Conservation (phyloP, 2,888 invertebrate genomes). For the Caenorhabditis angaria region DNA sequence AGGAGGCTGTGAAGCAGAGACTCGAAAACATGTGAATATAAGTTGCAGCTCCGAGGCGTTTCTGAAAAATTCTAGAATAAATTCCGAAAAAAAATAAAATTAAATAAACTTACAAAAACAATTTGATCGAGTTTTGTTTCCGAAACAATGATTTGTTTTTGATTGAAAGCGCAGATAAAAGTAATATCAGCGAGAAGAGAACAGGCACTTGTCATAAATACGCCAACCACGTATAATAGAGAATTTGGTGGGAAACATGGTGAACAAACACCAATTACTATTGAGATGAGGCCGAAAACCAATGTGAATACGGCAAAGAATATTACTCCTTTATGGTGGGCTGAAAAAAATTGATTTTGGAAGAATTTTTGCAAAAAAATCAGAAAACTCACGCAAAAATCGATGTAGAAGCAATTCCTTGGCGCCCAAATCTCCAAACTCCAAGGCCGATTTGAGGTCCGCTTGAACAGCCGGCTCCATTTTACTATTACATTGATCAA, state of each 20-base stretch:
- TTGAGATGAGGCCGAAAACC: conserved; percentile 53
- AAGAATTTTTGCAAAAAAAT: neutral
- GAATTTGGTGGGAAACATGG: conserved; percentile 63
- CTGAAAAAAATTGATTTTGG: conserved; percentile 32
- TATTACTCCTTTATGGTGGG: conserved; percentile 61
- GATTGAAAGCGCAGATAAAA: conserved; percentile 48
- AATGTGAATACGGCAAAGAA: conserved; percentile 61
- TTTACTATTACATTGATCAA: conserved; percentile 51
- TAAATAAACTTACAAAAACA: conserved; percentile 17
- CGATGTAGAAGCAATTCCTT: conserved; percentile 51
- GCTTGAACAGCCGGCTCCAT: conserved; percentile 49
- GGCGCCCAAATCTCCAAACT: conserved; percentile 40
- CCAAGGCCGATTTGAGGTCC: conserved; percentile 43
- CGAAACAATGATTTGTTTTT: conserved; percentile 17
- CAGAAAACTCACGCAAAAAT: conserved; percentile 50
- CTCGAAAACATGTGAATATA: conserved; percentile 49
- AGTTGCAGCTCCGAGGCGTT: conserved; percentile 43
- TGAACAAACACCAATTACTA: conserved; percentile 54
- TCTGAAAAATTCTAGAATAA: conserved; percentile 31
- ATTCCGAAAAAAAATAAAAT: neutral
- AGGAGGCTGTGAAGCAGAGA: conserved; percentile 38
- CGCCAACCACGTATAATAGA: conserved; percentile 56
- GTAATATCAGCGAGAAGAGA: conserved; percentile 55
- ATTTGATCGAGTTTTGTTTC: neutral
- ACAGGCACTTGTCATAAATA: conserved; percentile 60